Evolutionary conservation across 2,113 vertebrate genomes (phyloP).

Genomic region (Platysteira castanea): DNA sequence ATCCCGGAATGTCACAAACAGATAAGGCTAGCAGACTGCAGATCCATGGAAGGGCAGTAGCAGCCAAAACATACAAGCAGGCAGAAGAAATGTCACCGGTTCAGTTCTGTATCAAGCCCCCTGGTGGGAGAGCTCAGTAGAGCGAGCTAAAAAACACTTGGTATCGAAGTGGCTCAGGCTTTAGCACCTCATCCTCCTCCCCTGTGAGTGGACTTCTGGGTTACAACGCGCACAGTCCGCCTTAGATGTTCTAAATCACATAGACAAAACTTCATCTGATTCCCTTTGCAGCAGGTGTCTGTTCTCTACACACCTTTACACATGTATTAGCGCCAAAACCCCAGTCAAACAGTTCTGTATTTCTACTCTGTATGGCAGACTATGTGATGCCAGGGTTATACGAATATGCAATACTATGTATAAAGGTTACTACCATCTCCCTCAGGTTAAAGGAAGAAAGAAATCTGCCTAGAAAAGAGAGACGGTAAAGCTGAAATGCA

Average conservation of each 20-base stretch:
- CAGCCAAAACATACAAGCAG: conserved; percentile 10
- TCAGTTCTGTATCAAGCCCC: neutral
- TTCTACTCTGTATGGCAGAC: neutral
- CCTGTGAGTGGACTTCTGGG: neutral
- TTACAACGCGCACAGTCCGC: neutral
- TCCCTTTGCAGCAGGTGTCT: neutral
- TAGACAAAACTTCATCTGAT: neutral
- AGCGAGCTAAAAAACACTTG: neutral
- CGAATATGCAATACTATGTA: neutral
- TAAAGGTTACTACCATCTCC: neutral
- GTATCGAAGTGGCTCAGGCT: neutral
- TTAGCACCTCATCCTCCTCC: neutral
- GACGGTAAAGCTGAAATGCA: neutral
- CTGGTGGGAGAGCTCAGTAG: neutral
- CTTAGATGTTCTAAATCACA: neutral
- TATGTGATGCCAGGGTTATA: neutral
- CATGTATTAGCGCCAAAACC: neutral
- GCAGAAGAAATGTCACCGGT: neutral
- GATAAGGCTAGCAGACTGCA: neutral
- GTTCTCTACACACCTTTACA: neutral
- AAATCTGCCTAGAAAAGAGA: neutral
- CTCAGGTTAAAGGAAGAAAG: neutral
- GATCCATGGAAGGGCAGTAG: neutral
- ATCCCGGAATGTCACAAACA: neutral
- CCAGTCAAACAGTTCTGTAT: neutral